Conservation (phyloP, 2,888 invertebrate genomes). For the Ceramica pisi region DNA sequence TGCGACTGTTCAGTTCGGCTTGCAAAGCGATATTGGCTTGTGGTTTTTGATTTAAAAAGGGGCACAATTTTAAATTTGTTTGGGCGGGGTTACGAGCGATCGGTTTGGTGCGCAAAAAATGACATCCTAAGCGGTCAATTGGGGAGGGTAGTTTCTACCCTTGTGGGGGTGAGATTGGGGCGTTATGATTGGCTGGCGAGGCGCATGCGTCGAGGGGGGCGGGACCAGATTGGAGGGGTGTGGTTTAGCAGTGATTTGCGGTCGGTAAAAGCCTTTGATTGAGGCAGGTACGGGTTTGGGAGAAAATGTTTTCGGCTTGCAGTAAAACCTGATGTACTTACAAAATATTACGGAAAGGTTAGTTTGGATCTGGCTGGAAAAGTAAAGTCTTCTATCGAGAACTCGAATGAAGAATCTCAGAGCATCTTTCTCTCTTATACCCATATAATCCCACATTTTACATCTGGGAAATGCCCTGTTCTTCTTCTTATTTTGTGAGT, state of each 20-base stretch:
- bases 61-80: constrained; percentile 81
- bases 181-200: constrained; percentile 76
- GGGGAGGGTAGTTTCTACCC: constrained; percentile 79
- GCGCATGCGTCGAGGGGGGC: constrained; percentile 85
- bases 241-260: constrained; percentile 89
- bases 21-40: constrained; percentile 74
- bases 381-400: not conserved
- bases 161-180: constrained; percentile 70
- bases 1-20: constrained; percentile 75
- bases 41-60: constrained; percentile 84
- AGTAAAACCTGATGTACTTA: not conserved
- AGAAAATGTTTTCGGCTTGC: not conserved
- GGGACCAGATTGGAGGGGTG: constrained; percentile 86
- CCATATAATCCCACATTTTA: no score
- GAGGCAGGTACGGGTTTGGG: constrained; percentile 78
- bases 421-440: no score
- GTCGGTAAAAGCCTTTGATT: constrained; percentile 87
- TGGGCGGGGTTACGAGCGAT: constrained; percentile 85
- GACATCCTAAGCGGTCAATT: constrained; percentile 88
- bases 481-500: no score
- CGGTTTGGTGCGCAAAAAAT: constrained; percentile 87
- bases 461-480: no score
- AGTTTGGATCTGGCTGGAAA: not conserved
- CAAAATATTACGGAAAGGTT: no score
- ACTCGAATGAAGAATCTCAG: no score